Base-by-base conservation (phyloP, 1,140 invertebrate species). In the Drosophila santomea region DNA sequence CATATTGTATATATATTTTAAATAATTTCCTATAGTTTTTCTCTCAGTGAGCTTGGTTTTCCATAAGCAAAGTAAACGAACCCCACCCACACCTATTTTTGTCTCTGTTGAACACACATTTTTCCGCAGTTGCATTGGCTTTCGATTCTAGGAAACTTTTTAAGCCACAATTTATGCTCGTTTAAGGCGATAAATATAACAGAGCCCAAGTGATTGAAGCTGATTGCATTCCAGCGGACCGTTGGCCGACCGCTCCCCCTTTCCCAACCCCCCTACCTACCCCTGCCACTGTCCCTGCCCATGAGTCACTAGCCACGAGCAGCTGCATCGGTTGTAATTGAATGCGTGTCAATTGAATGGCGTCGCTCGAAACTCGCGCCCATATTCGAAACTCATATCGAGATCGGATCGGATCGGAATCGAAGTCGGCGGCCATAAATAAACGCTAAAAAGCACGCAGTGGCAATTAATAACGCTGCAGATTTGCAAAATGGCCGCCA, bases 141-240 rank as follows among this genome's bases (percentile, higher is more conserved):
- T 72, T 76, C 80, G 86, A 64, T 88, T 89, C 84, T 89, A 89
- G 76, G 84, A 88, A 88, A 78, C 82, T 78, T 89, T 89, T 88
- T 80, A 88, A 84, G 84, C 73, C 76, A 89, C 80, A 89, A 89
- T 89, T 89, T 89, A 89, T 89, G 84, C 68, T 89, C 84, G 77
- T 89, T 89, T 90, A 89, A 80, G 77, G 80, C 80, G 80, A 89
- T 89, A 89, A 89, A 89, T 89, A 89, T 89, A 89, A 61, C 83
- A 86, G 75, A 66, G 57, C 59, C 63, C 77, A 59, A 59, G 61
- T 89, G 84, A 89, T 89, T 89, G 77, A 89, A 84, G 76, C 68
- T 80, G 83, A 84, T 89, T 88, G 80, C 84, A 89, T 88, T 88
- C 84, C 83, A 79, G 47, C 56, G 44, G 51, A 36, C 66, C 51